phyloP scores from a whole-genome alignment of 2,888 invertebrate genomes.

The Myopa tessellatipennis region DNA sequence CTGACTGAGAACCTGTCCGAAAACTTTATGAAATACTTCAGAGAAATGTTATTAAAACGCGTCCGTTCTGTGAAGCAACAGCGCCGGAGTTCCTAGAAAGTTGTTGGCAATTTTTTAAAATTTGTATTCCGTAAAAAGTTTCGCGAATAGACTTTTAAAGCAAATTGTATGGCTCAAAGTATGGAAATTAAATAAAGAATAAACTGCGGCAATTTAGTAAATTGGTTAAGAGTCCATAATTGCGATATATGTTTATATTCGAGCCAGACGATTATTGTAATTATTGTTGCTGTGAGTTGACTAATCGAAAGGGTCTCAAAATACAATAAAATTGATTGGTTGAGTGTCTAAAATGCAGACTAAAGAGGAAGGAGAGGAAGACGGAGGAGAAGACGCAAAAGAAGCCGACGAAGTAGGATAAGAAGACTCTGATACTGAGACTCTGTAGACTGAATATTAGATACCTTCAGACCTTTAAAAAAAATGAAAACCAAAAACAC shows the following conservation, averaged over 20 bases:
- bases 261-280: no score
- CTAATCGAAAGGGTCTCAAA: no score
- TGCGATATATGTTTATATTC: not conserved
- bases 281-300: no score
- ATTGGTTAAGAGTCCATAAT: not conserved
- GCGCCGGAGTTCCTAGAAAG: slow-evolving; percentile 46
- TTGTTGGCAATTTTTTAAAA: slow-evolving; percentile 31
- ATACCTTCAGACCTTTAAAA: no score
- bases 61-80: not conserved
- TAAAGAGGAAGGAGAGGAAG: no score
- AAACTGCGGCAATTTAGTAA: not conserved
- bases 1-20: slow-evolving; percentile 44
- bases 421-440: no score
- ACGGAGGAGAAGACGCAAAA: no score
- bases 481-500: no score
- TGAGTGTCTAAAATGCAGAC: no score
- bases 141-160: not conserved
- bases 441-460: no score
- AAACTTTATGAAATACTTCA: slow-evolving; percentile 46
- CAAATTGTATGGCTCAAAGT: not conserved
- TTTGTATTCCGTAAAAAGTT: not conserved
- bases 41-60: slow-evolving; percentile 37
- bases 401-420: no score
- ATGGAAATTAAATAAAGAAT: not conserved
- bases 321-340: no score